Base-by-base conservation (phyloP, 2,797 vertebrate genomes). In the Eremophila alpestris region DNA sequence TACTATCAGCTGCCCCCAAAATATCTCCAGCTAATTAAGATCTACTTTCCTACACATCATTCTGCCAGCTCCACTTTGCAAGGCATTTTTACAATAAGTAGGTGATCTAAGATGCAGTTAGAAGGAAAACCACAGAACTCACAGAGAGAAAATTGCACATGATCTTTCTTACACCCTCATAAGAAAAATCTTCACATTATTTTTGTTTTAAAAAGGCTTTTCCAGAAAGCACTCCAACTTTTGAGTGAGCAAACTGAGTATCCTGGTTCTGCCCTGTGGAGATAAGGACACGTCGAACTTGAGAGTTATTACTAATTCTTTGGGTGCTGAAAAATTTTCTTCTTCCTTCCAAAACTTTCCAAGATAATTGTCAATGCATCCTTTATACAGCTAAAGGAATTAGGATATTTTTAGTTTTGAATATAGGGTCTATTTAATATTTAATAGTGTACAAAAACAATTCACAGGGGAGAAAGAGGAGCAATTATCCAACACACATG, bases 251-350 rank as follows among this genome's bases (percentile, higher is more conserved):
- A 59, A 29, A 29, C 10, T 18, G 68, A 63, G 27, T 23, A 21
- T 55, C 13, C 26, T 32, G 14, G 11, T 55, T 59, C 69, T 88
- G 27, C 45, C 11, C 2, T 4, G 9, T 19, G 62, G 85, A 45
- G 34, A 77, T 30, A 73, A 62, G 27, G 10, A 65, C 2, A 3
- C 16, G 20, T 23, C 0, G 0, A 68, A 65, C 18, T 55, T 51
- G 12, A 40, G 18, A 74, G 20, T 38, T 56, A 58, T 4, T 19
- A 24, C 27, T 59, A 45, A 60, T 32, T 20, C 27, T 85, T 45
- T 38, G 32, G 48, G 68, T 51, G 4, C 4, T 43, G 41, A 74
- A 70, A 84, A 75, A 16, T 2, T 62, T 86, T 38, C 16, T 56
- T 41, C 20, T 76, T 88, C 41, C 22, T 51, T 59, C 23, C 32